Evolutionary conservation across 2,113 vertebrate species (phyloP).

Genomic region (Cacatua alba): DNA sequence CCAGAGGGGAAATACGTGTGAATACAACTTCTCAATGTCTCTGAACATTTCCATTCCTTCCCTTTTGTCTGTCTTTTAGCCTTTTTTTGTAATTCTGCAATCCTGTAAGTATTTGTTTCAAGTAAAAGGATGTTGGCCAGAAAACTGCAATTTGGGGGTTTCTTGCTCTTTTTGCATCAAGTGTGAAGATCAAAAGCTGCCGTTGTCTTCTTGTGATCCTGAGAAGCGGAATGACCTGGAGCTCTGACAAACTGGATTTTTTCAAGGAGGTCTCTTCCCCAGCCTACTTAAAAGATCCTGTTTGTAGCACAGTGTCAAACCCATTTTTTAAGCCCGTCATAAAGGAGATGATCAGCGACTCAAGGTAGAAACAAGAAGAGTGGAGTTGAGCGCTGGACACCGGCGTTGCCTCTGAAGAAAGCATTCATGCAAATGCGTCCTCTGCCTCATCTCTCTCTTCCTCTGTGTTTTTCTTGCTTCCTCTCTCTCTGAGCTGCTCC

Average conservation of each 20-base stretch:
- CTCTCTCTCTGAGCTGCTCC: background rate
- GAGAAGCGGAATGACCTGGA: background rate
- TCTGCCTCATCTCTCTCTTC: background rate
- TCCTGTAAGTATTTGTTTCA: background rate
- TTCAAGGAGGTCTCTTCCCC: background rate
- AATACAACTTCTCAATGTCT: background rate
- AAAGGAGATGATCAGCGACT: background rate
- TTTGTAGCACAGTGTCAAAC: background rate
- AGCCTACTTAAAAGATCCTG: background rate
- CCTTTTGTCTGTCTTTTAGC: background rate
- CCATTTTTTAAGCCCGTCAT: background rate
- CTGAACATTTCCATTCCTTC: background rate
- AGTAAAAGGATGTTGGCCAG: background rate
- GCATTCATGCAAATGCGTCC: background rate
- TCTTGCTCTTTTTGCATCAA: background rate
- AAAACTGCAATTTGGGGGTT: background rate
- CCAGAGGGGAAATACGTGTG: accelerated
- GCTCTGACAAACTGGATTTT: background rate
- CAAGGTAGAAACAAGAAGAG: background rate
- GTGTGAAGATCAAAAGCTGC: background rate
- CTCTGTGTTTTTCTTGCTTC: background rate
- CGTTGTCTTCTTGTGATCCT: background rate
- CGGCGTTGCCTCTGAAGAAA: background rate
- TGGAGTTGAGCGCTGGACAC: background rate
- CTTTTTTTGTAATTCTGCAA: background rate